Evolutionary conservation across 2,797 vertebrate species (phyloP).

Genomic region (Serranus cabrilla): DNA sequence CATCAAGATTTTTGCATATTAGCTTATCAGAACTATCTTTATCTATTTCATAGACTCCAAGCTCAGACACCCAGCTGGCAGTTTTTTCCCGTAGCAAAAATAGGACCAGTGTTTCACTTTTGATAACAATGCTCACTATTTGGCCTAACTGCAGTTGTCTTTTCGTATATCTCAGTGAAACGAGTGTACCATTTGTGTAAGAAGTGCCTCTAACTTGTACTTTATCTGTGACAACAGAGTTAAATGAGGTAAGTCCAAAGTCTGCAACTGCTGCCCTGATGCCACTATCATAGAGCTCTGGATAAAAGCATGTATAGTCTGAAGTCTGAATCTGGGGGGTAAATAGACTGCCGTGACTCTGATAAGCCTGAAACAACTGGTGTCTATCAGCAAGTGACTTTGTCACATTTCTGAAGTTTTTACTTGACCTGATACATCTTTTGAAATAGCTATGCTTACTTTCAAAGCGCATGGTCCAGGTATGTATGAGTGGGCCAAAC

Average conservation of each 20-base stretch:
- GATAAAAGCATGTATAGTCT: slow-evolving; percentile 38
- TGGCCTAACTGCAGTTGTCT: slow-evolving; percentile 36
- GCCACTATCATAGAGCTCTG: slow-evolving; percentile 30
- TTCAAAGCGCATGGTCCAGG: slow-evolving; percentile 51
- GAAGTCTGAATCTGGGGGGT: slow-evolving; percentile 37
- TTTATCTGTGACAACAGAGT: slow-evolving; percentile 15
- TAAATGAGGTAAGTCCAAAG: slow-evolving; percentile 1
- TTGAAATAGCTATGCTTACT: slow-evolving; percentile 46
- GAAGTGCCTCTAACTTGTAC: slow-evolving; percentile 12
- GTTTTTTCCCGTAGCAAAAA: slow-evolving; percentile 24
- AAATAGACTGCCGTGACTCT: slow-evolving; percentile 21
- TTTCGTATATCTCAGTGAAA: slow-evolving; percentile 27
- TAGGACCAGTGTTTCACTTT: slow-evolving; percentile 23
- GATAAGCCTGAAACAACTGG: slow-evolving; percentile 22
- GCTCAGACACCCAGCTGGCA: slow-evolving; percentile 35
- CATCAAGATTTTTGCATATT: slow-evolving; percentile 19
- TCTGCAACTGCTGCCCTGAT: slow-evolving; percentile 35
- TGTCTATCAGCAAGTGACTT: slow-evolving; percentile 42
- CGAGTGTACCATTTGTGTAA: slow-evolving; percentile 41
- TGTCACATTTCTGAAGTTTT: slow-evolving; percentile 53
- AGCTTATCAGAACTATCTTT: slow-evolving; percentile 11
- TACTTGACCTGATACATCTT: slow-evolving; percentile 44
- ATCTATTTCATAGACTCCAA: slow-evolving; percentile 42
- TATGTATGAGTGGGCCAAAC: slow-evolving; percentile 52
- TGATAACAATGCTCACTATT: slow-evolving; percentile 35